Conservation (phyloP, 2,797 vertebrate species). For the Cynodonichthys magdalenae region DNA sequence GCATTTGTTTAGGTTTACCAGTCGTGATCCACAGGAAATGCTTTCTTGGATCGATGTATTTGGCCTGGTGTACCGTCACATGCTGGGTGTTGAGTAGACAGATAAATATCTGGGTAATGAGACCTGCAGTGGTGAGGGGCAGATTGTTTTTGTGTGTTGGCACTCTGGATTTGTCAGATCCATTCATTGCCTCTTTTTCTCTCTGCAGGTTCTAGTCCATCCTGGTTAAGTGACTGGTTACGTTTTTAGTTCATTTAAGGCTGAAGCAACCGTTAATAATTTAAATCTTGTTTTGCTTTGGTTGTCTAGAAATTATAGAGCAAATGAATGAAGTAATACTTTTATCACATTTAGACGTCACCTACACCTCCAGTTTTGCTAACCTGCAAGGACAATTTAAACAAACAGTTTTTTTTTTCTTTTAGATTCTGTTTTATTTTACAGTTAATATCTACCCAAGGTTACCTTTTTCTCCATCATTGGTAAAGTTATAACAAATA, state of each 20-base stretch:
- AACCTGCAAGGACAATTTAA: constrained; percentile 44
- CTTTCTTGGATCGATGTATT: constrained; percentile 74
- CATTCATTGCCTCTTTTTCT: constrained; percentile 42
- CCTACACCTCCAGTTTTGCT: constrained; percentile 54
- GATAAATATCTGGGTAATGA: constrained; percentile 69
- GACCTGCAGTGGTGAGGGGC: constrained; percentile 58
- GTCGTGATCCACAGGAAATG: constrained; percentile 58
- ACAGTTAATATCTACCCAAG: no score
- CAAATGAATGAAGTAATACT: constrained; percentile 51
- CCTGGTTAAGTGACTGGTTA: not conserved
- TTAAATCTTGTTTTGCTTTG: constrained; percentile 32
- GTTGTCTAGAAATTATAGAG: constrained; percentile 47
- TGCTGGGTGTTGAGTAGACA: constrained; percentile 59
- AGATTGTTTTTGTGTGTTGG: constrained; percentile 35
- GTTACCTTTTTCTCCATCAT: no score
- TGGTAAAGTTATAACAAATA: no score
- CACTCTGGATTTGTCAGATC: constrained; percentile 46
- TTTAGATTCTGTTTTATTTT: no score
- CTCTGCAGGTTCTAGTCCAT: constrained; percentile 27
- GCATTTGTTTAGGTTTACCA: constrained; percentile 4
- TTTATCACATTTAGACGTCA: not conserved
- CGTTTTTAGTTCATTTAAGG: no score
- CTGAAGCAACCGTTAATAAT: constrained; percentile 7
- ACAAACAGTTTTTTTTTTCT: no score
- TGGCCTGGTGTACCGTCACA: constrained; percentile 58